Evolutionary conservation across 2,797 vertebrate species (phyloP).

Genomic region (Apogon hyalosoma): DNA sequence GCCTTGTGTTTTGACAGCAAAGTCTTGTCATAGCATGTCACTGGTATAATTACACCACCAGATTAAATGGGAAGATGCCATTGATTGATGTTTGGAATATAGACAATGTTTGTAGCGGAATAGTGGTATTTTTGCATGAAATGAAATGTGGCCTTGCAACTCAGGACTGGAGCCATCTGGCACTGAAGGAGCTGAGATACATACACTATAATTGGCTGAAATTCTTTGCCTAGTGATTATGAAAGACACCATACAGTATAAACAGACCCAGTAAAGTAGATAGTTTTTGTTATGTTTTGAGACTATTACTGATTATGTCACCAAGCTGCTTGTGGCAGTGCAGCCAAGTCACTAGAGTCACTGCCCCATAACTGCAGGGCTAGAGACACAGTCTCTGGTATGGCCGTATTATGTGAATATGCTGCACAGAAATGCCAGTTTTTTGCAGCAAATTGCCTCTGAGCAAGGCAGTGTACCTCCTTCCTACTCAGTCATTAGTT

Average conservation of each 20-base stretch:
- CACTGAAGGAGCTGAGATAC: not conserved
- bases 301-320: constrained; percentile 7
- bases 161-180: not conserved
- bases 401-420: constrained; percentile 8
- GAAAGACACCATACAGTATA: not conserved
- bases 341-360: constrained; percentile 5
- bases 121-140: no score
- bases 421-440: not conserved
- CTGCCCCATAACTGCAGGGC: constrained; percentile 2
- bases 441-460: constrained; percentile 17
- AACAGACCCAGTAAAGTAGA: not conserved
- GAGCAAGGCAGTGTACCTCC: constrained; percentile 18
- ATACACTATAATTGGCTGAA: not conserved
- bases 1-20: no score
- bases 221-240: not conserved
- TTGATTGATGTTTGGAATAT: no score
- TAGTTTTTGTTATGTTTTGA: constrained; percentile 16
- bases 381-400: not conserved
- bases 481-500: constrained; percentile 1
- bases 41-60: no score
- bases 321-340: not conserved
- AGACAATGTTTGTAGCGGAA: no score
- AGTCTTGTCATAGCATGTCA: no score
- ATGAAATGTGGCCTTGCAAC: no score
- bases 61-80: no score